Evolutionary conservation across 2,888 invertebrate species (phyloP).

Genomic region (Anthoptus insignis): DNA sequence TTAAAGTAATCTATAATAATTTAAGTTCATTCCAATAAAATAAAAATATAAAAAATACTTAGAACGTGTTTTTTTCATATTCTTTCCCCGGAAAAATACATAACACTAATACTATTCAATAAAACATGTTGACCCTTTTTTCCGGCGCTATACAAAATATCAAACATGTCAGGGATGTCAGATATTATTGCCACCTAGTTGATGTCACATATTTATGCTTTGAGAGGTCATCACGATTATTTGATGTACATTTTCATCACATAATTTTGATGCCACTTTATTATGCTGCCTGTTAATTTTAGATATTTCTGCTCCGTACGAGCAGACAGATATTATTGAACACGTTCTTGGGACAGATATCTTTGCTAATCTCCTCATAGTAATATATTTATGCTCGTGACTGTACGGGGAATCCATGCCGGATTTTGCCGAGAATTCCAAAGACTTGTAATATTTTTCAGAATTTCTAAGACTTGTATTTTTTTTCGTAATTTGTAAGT

Average conservation of each 20-base stretch:
- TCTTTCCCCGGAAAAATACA: too few species aligned
- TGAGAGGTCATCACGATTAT: neutral
- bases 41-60: too few species aligned
- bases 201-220: neutral
- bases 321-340: neutral
- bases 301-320: neutral
- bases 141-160: too few species aligned
- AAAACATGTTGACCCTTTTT: too few species aligned
- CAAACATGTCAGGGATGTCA: too few species aligned
- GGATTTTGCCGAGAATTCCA: neutral
- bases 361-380: neutral
- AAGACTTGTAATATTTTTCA: too few species aligned
- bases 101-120: too few species aligned
- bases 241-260: conserved; percentile 1
- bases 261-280: neutral
- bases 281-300: neutral
- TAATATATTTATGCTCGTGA: too few species aligned
- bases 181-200: too few species aligned
- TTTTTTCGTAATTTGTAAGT: neutral
- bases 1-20: too few species aligned
- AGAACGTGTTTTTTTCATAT: too few species aligned
- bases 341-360: neutral
- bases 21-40: too few species aligned
- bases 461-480: conserved; percentile 16
- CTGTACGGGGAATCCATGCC: conserved; percentile 1